A percentile compares a stretch with the other conserved stretches of the same genome.
These are phyloP conservation scores for Chaenogobius annularis DNA, from an alignment of 2,113 vertebrate species.

Conservation along the genomic window DNA sequence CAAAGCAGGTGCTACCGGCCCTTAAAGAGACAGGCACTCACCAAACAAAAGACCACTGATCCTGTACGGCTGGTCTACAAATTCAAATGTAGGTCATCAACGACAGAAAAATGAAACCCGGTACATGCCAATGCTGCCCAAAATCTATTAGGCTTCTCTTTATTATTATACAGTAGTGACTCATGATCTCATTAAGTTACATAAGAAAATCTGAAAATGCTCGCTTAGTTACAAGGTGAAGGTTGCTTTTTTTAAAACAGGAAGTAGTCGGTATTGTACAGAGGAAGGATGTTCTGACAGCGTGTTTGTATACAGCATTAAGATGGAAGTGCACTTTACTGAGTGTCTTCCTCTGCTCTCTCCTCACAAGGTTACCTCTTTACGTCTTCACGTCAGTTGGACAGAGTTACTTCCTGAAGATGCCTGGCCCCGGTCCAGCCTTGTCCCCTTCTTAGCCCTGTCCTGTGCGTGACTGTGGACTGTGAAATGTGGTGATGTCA, in stretches of 20 bases:
- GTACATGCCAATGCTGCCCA: neutral
- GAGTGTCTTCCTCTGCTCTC: conserved; percentile 43
- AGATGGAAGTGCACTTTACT: conserved; percentile 49
- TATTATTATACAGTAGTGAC: neutral
- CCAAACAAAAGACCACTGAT: neutral
- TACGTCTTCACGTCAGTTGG: neutral
- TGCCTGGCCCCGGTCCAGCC: conserved; percentile 39
- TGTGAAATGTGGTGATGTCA: conserved; percentile 20
- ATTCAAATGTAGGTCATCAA: neutral
- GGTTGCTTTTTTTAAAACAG: conserved; percentile 50
- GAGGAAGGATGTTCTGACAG: conserved; percentile 60
- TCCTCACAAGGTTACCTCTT: conserved; percentile 21
- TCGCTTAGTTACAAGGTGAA: conserved; percentile 19
- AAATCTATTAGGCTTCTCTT: neutral
- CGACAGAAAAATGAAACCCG: neutral
- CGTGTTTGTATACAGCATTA: conserved; percentile 17
- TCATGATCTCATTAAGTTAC: neutral
- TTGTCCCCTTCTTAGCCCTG: neutral
- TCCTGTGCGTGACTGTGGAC: conserved; percentile 22
- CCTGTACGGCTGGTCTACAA: neutral
- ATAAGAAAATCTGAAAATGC: neutral
- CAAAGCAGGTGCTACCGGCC: conserved; percentile 3
- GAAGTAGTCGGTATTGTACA: conserved; percentile 48
- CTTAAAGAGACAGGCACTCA: conserved; percentile 1
- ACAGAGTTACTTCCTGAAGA: conserved; percentile 31